Base-by-base conservation (phyloP, 2,113 vertebrate species). In the Ciconia boyciana region DNA sequence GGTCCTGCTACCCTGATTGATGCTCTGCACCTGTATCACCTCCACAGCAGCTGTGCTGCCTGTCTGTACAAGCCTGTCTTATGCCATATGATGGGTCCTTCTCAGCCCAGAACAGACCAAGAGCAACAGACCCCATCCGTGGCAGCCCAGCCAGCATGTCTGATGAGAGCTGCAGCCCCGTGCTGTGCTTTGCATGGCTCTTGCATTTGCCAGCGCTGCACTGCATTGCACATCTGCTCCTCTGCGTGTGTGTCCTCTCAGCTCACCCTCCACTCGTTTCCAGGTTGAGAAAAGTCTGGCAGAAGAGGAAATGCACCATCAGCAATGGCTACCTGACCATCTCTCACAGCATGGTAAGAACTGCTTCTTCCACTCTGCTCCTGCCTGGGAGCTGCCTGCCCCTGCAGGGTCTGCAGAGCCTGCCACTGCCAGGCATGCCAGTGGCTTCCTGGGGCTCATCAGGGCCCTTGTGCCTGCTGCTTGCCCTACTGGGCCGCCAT, bases 241-340 rank as follows among this genome's bases (percentile, higher is more conserved):
- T 54, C 29, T 3, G 1, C 5, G 0, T 6, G 15, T 6, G 34
- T 11, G 36, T 52, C 36, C 26, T 66, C 60, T 76, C 3, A 1
- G 43, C 43, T 69, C 46, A 88, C 49, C 9, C 29, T 22, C 10
- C 4, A 6, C 58, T 82, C 24, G 2, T 75, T 94, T 96, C 66
- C 93, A 98, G 98, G 90, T 93, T 98, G 82, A 97, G 98, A 68
- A 98, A 98, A 94, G 97, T 98, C 91, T 98, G 98, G 98, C 98
- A 98, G 96, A 98, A 98, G 94, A 97, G 98, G 95, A 98, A 97
- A 68, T 98, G 98, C 62, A 96, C 92, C 22, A 85, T 98, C 82
- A 97, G 96, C 93, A 97, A 98, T 94, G 98, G 98, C 95, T 98
- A 98, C 95, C 89, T 98, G 62, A 98, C 97, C 79, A 97, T 98